Base-by-base conservation (phyloP, 2,113 vertebrate genomes). In the Pedionomus torquatus region DNA sequence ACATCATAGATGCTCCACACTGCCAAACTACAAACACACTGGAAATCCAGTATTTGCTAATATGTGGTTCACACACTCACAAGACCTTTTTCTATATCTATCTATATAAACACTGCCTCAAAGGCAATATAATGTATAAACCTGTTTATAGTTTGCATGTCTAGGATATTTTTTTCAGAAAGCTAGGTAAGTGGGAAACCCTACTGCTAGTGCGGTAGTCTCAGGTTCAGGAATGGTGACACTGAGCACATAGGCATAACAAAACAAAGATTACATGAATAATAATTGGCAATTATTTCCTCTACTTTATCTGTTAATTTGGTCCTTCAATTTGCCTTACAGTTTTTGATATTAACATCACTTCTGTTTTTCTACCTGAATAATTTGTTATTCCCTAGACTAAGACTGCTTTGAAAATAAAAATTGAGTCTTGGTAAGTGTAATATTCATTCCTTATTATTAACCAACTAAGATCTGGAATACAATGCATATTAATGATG, bases 361-460 rank as follows among this genome's bases (percentile, higher is more conserved):
- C 35, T 92, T 86, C 28, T 74, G 14, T 17, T 80, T 87, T 91
- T 49, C 46, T 63, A 25, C 49, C 60, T 83, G 54, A 92, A 78
- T 91, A 51, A 86, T 75, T 95, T 83, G 15, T 78, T 91, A 70
- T 92, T 94, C 88, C 85, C 68, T 70, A 70, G 64, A 66, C 66
- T 83, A 80, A 88, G 44, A 58, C 24, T 1, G 9, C 60, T 83
- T 90, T 90, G 63, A 96, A 97, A 90, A 66, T 51, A 91, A 93
- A 93, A 90, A 81, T 5, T 37, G 43, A 64, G 23, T 75, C 35
- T 86, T 30, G n/a, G n/a, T 49, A 26, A 87, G 35, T 70, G 58
- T 69, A 70, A 54, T 54, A 86, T 74, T 77, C 33, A 60, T 88
- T 86, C 35, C 24, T 55, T 87, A 46, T 75, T 95, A 68, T 89